Evolutionary conservation across 2,113 vertebrate genomes (phyloP).

Genomic region (Fregata magnificens): DNA sequence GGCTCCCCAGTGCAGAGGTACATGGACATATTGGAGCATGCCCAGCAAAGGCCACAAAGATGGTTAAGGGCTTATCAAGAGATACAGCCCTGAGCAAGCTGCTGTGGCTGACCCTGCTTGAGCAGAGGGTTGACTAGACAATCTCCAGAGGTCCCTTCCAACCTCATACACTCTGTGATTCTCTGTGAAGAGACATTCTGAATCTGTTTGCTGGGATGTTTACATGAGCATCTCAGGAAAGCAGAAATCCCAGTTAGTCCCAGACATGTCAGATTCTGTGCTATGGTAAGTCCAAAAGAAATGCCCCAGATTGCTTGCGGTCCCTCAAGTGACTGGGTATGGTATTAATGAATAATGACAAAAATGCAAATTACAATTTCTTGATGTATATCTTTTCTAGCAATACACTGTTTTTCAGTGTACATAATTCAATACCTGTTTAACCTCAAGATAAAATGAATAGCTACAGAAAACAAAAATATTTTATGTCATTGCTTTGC

Average conservation of each 20-base stretch:
- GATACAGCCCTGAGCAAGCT: not conserved
- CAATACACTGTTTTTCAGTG: not conserved
- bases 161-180: not conserved
- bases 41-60: not conserved
- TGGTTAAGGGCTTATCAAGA: not conserved
- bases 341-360: not conserved
- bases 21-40: rapidly evolving
- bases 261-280: not conserved
- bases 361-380: not conserved
- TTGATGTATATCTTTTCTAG: not conserved
- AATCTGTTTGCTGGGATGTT: not conserved
- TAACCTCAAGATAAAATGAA: not conserved
- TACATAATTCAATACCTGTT: not conserved
- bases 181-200: not conserved
- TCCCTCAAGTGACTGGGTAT: not conserved
- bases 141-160: not conserved
- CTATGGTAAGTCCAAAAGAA: not conserved
- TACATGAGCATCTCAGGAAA: not conserved
- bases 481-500: conserved; percentile 52
- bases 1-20: not conserved
- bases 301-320: not conserved
- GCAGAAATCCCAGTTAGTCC: not conserved
- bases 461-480: conserved; percentile 49
- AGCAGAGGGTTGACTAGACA: not conserved
- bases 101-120: not conserved